A percentile compares a stretch with the other conserved stretches of the same genome.
These are phyloP conservation scores for Isoperla grammatica DNA, from an alignment of 2,888 invertebrate genomes.

Conservation along the genomic window DNA sequence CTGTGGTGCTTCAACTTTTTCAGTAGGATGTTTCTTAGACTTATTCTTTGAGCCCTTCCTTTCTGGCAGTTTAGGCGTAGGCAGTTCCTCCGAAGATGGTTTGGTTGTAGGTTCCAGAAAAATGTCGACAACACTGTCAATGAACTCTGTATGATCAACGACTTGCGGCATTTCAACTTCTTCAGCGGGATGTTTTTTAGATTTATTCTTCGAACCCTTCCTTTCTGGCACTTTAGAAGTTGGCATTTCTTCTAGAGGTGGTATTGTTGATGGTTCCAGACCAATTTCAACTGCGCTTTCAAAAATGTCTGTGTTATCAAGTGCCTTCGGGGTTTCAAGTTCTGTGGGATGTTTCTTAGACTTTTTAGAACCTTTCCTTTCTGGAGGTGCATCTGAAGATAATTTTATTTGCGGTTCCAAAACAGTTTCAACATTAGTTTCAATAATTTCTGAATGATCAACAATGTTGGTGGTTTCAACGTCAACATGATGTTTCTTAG, in stretches of 20 bases:
- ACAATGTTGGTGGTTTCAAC: not conserved
- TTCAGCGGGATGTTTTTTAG: not conserved
- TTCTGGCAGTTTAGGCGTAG: not conserved
- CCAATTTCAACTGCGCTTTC: too few relatives aligned
- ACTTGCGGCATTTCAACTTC: not conserved
- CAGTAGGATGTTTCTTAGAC: conserved; percentile 32
- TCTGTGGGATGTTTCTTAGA: conserved; percentile 32
- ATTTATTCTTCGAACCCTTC: not conserved
- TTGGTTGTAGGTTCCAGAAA: too few relatives aligned
- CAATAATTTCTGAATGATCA: not conserved
- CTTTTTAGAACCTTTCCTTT: conserved; percentile 35
- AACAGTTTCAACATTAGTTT: not conserved
- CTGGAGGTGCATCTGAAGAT: not conserved
- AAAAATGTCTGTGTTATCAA: too few relatives aligned
- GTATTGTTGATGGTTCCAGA: too few relatives aligned
- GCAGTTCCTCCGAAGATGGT: not conserved
- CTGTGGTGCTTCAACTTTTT: not conserved
- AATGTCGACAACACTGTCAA: not conserved
- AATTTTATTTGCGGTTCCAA: too few relatives aligned
- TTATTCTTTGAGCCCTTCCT: conserved; percentile 35
- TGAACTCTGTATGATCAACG: not conserved
- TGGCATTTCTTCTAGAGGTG: conserved; percentile 35
- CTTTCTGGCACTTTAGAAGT: conserved; percentile 37
- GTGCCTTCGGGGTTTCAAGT: not conserved
- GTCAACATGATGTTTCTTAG: not conserved